Evolutionary conservation across 2,113 vertebrate genomes (phyloP).

Genomic region (Pimephales promelas): DNA sequence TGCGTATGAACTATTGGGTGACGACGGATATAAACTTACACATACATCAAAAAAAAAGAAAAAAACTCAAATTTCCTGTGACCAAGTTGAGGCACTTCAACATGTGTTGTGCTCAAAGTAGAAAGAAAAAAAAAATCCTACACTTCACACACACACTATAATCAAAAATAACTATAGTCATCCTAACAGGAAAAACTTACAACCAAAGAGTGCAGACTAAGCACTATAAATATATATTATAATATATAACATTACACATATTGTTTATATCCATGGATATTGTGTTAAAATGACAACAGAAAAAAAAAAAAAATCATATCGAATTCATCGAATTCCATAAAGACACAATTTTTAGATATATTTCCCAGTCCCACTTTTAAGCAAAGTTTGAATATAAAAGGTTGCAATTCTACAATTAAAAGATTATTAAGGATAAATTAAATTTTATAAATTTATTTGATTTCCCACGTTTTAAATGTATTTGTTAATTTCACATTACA

Average conservation of each 20-base stretch:
- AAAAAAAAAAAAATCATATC: too few relatives aligned
- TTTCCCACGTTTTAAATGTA: too few relatives aligned
- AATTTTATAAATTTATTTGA: too few relatives aligned
- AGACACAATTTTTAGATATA: neutral
- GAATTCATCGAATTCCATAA: neutral
- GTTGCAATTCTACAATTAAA: neutral
- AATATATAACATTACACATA: too few relatives aligned
- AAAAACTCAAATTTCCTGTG: slow-evolving; percentile 12
- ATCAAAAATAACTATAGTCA: neutral
- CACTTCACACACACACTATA: neutral
- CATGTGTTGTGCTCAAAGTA: slow-evolving; percentile 25
- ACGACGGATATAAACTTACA: slow-evolving; percentile 34
- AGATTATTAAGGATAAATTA: too few relatives aligned
- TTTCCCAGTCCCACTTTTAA: neutral
- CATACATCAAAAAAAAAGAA: slow-evolving; percentile 26
- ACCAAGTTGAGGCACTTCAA: slow-evolving; percentile 1
- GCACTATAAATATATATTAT: too few relatives aligned
- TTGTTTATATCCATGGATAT: neutral
- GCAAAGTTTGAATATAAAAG: neutral
- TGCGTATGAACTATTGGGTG: slow-evolving; percentile 31
- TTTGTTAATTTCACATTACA: too few relatives aligned
- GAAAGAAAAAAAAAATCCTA: neutral
- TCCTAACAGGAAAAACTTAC: too few relatives aligned
- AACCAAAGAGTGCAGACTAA: too few relatives aligned
- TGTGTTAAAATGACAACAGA: neutral